Conservation (phyloP, 2,888 invertebrate species). For the Himalopsyche anomala region DNA sequence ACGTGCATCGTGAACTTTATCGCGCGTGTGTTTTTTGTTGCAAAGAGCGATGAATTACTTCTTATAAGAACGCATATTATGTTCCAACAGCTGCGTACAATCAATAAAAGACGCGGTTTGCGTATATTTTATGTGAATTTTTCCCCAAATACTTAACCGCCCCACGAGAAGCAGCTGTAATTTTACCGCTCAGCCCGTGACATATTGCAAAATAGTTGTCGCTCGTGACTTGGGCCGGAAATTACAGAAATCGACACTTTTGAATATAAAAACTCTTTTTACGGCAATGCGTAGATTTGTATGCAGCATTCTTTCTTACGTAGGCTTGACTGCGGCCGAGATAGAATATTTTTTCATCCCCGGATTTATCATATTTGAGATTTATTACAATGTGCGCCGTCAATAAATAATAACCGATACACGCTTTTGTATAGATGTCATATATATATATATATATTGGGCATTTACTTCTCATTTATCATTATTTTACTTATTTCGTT, state of each 20-base stretch:
- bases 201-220: conserved; percentile 34
- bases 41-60: no score
- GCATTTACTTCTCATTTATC: conserved; percentile 3
- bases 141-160: conserved; percentile 28
- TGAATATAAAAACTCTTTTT: conserved; percentile 22
- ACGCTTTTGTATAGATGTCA: not conserved
- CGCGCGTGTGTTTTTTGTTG: no score
- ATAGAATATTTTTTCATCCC: not conserved
- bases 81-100: conserved; percentile 16
- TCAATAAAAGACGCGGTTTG: conserved; percentile 28
- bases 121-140: conserved; percentile 21
- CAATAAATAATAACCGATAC: not conserved
- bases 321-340: not conserved
- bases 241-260: conserved; percentile 34
- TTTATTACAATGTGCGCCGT: conserved; percentile 19
- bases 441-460: not conserved
- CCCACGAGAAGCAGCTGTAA: not conserved
- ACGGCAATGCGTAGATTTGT: conserved; percentile 31
- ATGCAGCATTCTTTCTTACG: conserved; percentile 9
- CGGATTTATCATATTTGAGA: conserved; percentile 13
- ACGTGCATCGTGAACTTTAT: no score
- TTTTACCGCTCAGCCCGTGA: conserved; percentile 13
- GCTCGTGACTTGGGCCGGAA: conserved; percentile 34
- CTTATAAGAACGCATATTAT: not conserved
- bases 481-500: not conserved